Base-by-base conservation (phyloP, 2,113 vertebrate species). In the Cryptomyrus ogoouensis region DNA sequence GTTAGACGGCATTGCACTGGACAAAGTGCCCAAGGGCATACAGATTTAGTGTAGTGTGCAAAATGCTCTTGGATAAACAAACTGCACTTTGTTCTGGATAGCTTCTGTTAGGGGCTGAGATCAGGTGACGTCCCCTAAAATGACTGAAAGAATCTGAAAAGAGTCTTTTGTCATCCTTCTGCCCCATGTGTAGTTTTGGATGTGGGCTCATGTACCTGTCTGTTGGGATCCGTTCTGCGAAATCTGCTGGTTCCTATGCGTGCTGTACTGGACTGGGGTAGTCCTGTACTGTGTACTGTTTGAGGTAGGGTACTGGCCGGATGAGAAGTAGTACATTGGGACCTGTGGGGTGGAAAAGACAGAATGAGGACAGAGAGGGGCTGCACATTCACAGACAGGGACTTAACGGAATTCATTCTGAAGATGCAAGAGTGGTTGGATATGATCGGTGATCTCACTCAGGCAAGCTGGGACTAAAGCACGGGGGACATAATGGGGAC, bases 261-360 rank as follows among this genome's bases (percentile, higher is more conserved):
- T 62, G 13, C 92, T 94, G 94, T 96, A 97, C 93, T 96, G 97
- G 91, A 96, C 94, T 0, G 97, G 97, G 90, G 97, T 91, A 90
- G 97, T 95, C 93, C 96, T 96, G 95, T 97, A 97, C 94, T 96
- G 96, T 91, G 97, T 97, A 56, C 96, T 96, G 93, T 95, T 92
- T 96, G 97, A 97, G 97, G 97, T 98, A 98, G 97, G 95, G 95
- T 97, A 98, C 95, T 98, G 98, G 95, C 96, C 93, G 91, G 96
- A 95, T 89, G 96, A 93, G 90, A 97, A 98, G 90, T 96, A 98
- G 95, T 97, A 99, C 27, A 97, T 93, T 91, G 98, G 95, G 96
- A 98, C 96, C 98, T 99, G 92, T 3, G 88, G 90, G 91, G 35
- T 47, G 52, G 17, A 42, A 93, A 90, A 91, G 50, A 89, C 42